These are phyloP conservation scores for Ommatoiulus sabulosus DNA, from an alignment of 2,888 invertebrate species.

Conservation along the genomic window DNA sequence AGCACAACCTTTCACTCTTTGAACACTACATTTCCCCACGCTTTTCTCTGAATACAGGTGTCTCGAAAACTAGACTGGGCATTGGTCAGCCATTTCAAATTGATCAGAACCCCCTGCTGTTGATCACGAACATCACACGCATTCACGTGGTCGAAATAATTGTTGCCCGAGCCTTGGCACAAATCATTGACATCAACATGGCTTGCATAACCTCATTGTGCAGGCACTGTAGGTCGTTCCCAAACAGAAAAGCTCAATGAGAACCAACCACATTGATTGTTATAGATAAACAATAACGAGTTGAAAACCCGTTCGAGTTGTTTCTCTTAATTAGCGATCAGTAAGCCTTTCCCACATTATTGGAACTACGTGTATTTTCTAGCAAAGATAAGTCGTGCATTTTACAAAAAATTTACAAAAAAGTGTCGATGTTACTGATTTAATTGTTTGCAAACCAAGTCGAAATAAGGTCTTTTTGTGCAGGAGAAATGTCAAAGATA, in stretches of 20 bases:
- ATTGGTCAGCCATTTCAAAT: background rate
- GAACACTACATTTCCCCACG: background rate
- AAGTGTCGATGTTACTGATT: no score
- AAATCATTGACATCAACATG: conserved; percentile 31
- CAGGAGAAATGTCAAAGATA: no score
- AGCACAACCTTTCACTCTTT: background rate
- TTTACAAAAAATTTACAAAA: no score
- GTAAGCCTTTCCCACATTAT: background rate
- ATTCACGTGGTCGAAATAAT: background rate
- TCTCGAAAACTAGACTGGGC: background rate
- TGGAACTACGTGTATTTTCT: no score
- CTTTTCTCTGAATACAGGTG: background rate
- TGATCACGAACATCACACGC: conserved; percentile 7
- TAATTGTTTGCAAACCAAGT: no score
- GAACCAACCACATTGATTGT: conserved; percentile 8
- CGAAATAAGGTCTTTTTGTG: no score
- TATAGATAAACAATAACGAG: conserved; percentile 16
- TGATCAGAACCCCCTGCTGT: conserved; percentile 22
- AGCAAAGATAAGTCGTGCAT: no score
- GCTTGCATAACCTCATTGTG: conserved; percentile 25
- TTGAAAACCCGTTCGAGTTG: conserved; percentile 1
- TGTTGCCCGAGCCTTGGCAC: conserved; percentile 12
- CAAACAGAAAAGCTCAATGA: background rate
- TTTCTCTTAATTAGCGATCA: background rate
- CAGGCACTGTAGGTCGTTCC: background rate